phyloP scores from a whole-genome alignment of 2,888 invertebrate genomes.

The Julus scanicus region DNA sequence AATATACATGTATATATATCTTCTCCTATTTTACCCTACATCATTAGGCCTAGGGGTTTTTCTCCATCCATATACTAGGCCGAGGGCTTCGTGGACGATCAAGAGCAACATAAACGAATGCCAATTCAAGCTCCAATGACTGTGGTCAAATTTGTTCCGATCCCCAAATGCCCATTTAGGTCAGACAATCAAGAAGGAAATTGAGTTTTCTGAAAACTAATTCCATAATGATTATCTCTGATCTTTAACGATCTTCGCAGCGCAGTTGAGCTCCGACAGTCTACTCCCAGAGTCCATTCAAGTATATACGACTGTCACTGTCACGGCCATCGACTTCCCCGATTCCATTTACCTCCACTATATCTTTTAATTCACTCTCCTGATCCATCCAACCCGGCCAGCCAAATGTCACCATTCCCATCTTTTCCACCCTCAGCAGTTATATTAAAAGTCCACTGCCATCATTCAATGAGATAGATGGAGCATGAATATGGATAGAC shows the following conservation, averaged over 20 bases:
- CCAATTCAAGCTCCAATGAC: slow-evolving; percentile 53
- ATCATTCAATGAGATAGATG: slow-evolving; percentile 50
- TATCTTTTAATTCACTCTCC: slow-evolving; percentile 47
- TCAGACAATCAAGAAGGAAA: slow-evolving; percentile 57
- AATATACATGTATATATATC: not conserved
- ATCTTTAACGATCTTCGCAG: slow-evolving; percentile 55
- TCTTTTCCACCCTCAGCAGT: slow-evolving; percentile 45
- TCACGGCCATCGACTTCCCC: slow-evolving; percentile 35
- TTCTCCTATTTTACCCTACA: not conserved
- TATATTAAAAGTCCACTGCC: slow-evolving; percentile 47
- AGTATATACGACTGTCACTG: slow-evolving; percentile 38
- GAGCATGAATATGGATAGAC: slow-evolving; percentile 47
- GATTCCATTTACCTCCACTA: slow-evolving; percentile 45
- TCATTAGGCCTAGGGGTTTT: slow-evolving; percentile 13
- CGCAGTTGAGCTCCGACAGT: slow-evolving; percentile 24
- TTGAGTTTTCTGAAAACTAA: slow-evolving; percentile 57
- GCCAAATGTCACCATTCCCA: slow-evolving; percentile 47
- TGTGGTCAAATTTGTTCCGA: slow-evolving; percentile 52
- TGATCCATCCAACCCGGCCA: slow-evolving; percentile 26
- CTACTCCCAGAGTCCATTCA: slow-evolving; percentile 17
- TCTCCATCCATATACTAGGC: not conserved
- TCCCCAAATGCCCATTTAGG: slow-evolving; percentile 55
- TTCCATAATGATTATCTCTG: slow-evolving; percentile 57
- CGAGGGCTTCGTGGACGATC: not conserved
- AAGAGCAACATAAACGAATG: slow-evolving; percentile 48